Evolutionary conservation across 2,888 invertebrate genomes (phyloP), one percentile per base, ranked within the genome.

Genomic region (Eilema caniola): DNA sequence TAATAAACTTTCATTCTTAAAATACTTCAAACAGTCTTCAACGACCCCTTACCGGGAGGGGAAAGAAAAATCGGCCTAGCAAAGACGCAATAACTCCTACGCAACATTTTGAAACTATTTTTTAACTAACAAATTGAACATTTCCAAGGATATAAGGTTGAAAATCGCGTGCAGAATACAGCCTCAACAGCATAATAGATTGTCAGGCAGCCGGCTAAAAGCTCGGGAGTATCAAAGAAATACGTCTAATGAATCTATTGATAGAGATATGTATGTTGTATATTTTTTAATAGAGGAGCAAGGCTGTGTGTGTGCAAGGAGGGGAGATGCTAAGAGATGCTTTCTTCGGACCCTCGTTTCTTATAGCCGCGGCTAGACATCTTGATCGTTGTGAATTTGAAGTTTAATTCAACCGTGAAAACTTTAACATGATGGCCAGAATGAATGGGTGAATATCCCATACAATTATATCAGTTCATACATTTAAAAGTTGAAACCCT

Each of bases 191-290:
- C 57, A 76, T 88, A 76, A 77, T 62, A 85, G 80, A 66, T 85
- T 85, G 92, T 86, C 69, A 73, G 78, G 79, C 64, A 84, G 86
- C 87, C 85, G 83, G 92, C 93, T 94, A 93, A 94, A 95, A 94
- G 94, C 93, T 85, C 83, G 85, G 64, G 88, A 84, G 89, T 93
- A 90, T 94, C 94, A 95, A 95, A 95, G 94, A 94, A 95, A 94
- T 92, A 89, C 93, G 89, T 94, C 94, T 95, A 94, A 95, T 93
- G 94, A 95, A 91, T 93, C 91, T 93, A 95, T 95, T 94, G 94
- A 93, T 94, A 93, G 92, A 85, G 83, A 83, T 91, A 88, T 90
- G 88, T 92, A 83, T 91, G 85, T 86, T 89, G 90, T 88, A 89
- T 93, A 93, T 95, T 92, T 91, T 94, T 92, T 90, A 88, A 88